Evolutionary conservation across 2,797 vertebrate species (phyloP), one percentile per base, ranked within the genome.

Genomic region (Pogonophryne albipinna): DNA sequence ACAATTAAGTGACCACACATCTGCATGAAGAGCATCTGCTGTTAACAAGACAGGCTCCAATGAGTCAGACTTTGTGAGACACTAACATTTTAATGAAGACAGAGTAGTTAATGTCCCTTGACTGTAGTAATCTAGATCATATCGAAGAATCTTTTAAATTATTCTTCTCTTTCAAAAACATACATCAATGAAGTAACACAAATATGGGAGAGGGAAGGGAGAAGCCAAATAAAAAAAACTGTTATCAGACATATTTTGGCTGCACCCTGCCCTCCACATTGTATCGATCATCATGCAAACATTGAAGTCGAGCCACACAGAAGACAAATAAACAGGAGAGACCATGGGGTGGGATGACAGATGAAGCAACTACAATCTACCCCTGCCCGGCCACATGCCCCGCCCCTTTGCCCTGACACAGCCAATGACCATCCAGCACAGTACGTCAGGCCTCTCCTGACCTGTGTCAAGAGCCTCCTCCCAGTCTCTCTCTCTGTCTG

Each of bases 381-480:
- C 77, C 85, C 85, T 75, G 74, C 74, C 78, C 69, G 12, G 66
- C 76, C 88, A 76, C 88, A 84, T 88, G 82, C 90, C 85, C 86
- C 76, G 47, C 79, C 90, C 89, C 71, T 78, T 65, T 7, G 61
- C 71, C 70, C 88, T 80, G 73, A 81, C 79, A 74, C 71, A 88
- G 79, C 87, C 83, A 89, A 89, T 89, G 66, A 84, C 72, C 79
- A 87, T 78, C 78, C 52, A 76, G 81, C 70, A 89, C 46, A 76
- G 83, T 45, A 83, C 15, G 75, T 78, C 78, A 89, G 89, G 87
- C 87, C 90, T 92, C 76, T 87, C 87, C 93, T 93, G 92, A 93
- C 93, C 92, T 93, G 89, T 89, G 87, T 93, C 92, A 94, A 93
- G 86, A 91, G 90, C 79, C 89, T 93, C 91, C 82, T 92, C 91